Percentiles rank a stretch among this genome's conserved stretches.
Conservation (phyloP, 2,797 vertebrate species). For the Ceryle rudis region DNA sequence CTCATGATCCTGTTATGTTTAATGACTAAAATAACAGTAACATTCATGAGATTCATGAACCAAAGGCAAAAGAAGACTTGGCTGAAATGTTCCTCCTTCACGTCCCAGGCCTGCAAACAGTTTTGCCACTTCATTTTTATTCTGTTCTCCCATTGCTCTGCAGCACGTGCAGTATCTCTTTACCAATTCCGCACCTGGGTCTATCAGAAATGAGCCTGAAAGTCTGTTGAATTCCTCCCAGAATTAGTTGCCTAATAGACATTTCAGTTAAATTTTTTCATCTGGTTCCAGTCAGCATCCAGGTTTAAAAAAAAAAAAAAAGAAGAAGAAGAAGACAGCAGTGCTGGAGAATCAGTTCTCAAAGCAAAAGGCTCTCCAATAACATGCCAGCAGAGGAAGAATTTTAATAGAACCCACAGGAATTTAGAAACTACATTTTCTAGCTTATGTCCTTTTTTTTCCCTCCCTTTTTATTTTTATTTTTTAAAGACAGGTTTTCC, state of each 20-base stretch:
- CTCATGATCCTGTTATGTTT: not conserved
- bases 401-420: conserved; percentile 64
- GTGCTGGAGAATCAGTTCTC: conserved; percentile 31
- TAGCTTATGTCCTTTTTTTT: not conserved
- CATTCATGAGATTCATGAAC: not conserved
- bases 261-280: conserved; percentile 43
- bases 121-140: not conserved
- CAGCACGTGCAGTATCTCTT: not conserved
- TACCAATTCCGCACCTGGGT: not conserved
- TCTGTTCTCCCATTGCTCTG: not conserved
- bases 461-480: rapidly evolving
- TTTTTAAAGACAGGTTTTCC: not conserved
- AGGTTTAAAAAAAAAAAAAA: conserved; percentile 18
- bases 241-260: conserved; percentile 2
- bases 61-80: not conserved
- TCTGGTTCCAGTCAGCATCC: conserved; percentile 39
- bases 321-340: not conserved
- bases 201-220: not conserved
- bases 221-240: not conserved
- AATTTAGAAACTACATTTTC: conserved; percentile 24
- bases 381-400: conserved; percentile 35
- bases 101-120: not conserved
- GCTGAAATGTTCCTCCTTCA: not conserved
- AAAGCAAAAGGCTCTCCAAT: conserved; percentile 42
- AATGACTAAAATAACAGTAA: not conserved